phyloP scores from a whole-genome alignment of 1,140 invertebrate genomes.

The Drosophila truncata region DNA sequence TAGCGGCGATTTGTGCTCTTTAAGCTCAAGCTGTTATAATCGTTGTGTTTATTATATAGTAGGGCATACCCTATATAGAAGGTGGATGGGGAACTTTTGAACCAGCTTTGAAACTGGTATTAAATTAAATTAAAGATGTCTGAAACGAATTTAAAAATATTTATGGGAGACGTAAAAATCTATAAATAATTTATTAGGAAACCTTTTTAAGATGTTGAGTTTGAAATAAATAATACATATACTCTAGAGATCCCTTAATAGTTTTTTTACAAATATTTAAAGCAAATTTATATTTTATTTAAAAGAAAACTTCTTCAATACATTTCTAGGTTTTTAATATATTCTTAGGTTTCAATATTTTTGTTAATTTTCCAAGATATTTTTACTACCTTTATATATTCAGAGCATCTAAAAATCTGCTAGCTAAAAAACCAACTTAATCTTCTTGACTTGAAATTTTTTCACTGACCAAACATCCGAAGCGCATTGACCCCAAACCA shows the following conservation, averaged over 20 bases:
- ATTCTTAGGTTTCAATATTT: too few species aligned
- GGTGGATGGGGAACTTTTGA: neutral
- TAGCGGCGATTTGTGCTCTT: constrained; percentile 35
- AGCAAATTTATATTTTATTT: neutral
- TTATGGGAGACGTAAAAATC: neutral
- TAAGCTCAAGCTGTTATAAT: constrained; percentile 47
- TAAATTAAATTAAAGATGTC: neutral
- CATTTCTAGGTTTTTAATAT: neutral
- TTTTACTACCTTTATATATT: neutral
- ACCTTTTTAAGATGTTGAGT: too few species aligned
- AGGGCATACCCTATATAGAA: constrained; percentile 13
- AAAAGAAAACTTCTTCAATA: neutral
- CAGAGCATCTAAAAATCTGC: neutral
- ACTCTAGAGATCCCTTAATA: too few species aligned
- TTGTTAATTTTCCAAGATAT: neutral
- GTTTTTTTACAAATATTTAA: neutral
- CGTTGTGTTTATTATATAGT: constrained; percentile 14
- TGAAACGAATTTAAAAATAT: neutral
- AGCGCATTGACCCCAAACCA: constrained; percentile 32
- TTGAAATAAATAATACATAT: too few species aligned
- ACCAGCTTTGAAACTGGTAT: too few species aligned
- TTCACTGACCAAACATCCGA: neutral
- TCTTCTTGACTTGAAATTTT: neutral
- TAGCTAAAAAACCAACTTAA: neutral
- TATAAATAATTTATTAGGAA: neutral